phyloP scores from a whole-genome alignment of 2,888 invertebrate genomes.

The Drosophila tanythrix region DNA sequence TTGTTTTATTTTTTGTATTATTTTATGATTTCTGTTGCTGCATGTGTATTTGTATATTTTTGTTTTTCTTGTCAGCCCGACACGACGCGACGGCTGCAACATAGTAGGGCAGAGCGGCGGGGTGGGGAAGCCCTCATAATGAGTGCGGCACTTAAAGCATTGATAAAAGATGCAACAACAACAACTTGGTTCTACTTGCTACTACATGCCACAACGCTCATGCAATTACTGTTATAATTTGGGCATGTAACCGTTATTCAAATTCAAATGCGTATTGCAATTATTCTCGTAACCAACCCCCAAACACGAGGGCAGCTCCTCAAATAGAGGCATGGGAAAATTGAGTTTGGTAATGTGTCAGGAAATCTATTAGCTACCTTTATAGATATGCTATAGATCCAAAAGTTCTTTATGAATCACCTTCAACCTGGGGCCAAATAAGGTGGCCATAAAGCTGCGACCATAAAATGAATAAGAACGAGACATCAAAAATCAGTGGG shows the following conservation, averaged over 20 bases:
- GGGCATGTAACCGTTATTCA: conserved; percentile 73
- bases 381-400: neutral
- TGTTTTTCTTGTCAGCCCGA: conserved; percentile 47
- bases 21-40: conserved; percentile 39
- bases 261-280: conserved; percentile 66
- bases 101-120: neutral
- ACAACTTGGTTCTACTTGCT: conserved; percentile 22
- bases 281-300: conserved; percentile 56
- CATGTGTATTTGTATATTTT: conserved; percentile 50
- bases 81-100: neutral
- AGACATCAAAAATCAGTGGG: conserved; percentile 43
- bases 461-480: conserved; percentile 37
- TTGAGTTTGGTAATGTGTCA: neutral
- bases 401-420: conserved; percentile 33
- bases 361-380: conserved; percentile 12
- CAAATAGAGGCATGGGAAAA: conserved; percentile 8
- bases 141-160: conserved; percentile 73
- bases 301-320: conserved; percentile 41
- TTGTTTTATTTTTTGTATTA: conserved; percentile 40
- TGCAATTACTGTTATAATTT: conserved; percentile 75
- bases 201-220: conserved; percentile 62
- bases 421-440: conserved; percentile 38
- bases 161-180: conserved; percentile 76
- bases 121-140: conserved; percentile 66
- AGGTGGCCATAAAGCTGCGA: conserved; percentile 35